A percentile compares a stretch with the other conserved stretches of the same genome.
Evolutionary conservation across 2,888 invertebrate genomes (phyloP).

Genomic region (Tupiocoris notatus): DNA sequence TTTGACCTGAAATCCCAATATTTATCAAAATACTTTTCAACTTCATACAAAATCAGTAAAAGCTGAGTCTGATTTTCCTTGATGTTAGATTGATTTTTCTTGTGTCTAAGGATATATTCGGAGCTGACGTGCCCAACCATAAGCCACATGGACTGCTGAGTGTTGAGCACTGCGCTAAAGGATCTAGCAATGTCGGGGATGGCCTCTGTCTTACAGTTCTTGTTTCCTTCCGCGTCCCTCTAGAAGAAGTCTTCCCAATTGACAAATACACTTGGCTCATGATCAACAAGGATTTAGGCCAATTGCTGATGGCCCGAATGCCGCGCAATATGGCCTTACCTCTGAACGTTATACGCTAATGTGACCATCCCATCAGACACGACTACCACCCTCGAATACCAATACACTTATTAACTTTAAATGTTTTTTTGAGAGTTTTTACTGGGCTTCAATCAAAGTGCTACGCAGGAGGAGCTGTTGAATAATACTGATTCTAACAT

Average conservation of each 20-base stretch:
- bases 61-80: no score
- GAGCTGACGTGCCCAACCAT: slow-evolving; percentile 80
- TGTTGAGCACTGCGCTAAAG: slow-evolving; percentile 64
- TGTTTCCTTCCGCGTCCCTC: slow-evolving; percentile 77
- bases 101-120: slow-evolving; percentile 71
- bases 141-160: slow-evolving; percentile 77
- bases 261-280: slow-evolving; percentile 91
- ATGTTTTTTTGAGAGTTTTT: no score
- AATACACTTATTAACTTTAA: no score
- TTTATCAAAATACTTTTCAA: no score
- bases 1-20: no score
- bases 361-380: no score
- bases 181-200: slow-evolving; percentile 57
- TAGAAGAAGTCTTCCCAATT: slow-evolving; percentile 82
- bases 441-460: no score
- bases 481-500: no score
- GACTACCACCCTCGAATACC: no score
- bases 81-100: no score
- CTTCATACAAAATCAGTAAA: no score
- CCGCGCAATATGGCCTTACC: slow-evolving; percentile 76
- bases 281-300: slow-evolving; percentile 67
- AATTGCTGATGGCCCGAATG: slow-evolving; percentile 65
- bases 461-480: no score
- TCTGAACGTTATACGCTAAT: slow-evolving; percentile 75
- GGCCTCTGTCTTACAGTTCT: slow-evolving; percentile 79